These are phyloP conservation scores for Lucilia cuprina DNA, from an alignment of 1,140 invertebrate genomes.

Conservation along the genomic window DNA sequence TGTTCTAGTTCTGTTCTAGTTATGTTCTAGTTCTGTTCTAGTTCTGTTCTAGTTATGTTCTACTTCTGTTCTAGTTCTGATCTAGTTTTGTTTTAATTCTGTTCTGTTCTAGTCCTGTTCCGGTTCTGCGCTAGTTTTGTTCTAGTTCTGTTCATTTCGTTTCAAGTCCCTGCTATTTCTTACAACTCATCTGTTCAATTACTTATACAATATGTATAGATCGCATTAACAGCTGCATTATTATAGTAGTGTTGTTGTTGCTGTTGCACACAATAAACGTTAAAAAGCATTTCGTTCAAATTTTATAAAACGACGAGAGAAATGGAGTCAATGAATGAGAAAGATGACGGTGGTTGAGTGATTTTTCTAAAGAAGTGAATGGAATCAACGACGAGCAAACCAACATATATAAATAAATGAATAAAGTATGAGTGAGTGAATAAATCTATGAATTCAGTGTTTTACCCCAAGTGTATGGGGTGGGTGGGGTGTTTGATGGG, in stretches of 20 bases:
- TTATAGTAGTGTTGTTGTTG: not conserved
- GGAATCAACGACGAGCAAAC: not conserved
- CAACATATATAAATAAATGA: not conserved
- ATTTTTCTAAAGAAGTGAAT: not conserved
- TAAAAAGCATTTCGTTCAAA: not conserved
- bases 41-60: too few relatives aligned
- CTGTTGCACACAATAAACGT: not conserved
- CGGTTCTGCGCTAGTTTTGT: too few relatives aligned
- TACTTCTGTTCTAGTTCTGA: too few relatives aligned
- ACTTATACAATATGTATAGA: not conserved
- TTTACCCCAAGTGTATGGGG: not conserved
- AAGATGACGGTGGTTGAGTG: not conserved
- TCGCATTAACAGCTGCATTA: constrained; percentile 6
- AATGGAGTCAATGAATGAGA: not conserved
- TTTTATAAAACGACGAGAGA: not conserved
- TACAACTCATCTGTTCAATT: not conserved
- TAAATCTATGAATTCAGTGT: not conserved
- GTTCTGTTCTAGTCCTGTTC: too few relatives aligned
- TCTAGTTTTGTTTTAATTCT: too few relatives aligned
- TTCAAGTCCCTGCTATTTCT: not conserved
- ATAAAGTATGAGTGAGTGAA: constrained; percentile 1
- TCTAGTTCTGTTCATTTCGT: too few relatives aligned
- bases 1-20: too few relatives aligned
- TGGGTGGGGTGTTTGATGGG: too few relatives aligned
- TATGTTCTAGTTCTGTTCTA: too few relatives aligned